Evolutionary conservation across 2,113 vertebrate species (phyloP), one percentile per base, ranked within the genome.

Genomic region (Oriolus oriolus): DNA sequence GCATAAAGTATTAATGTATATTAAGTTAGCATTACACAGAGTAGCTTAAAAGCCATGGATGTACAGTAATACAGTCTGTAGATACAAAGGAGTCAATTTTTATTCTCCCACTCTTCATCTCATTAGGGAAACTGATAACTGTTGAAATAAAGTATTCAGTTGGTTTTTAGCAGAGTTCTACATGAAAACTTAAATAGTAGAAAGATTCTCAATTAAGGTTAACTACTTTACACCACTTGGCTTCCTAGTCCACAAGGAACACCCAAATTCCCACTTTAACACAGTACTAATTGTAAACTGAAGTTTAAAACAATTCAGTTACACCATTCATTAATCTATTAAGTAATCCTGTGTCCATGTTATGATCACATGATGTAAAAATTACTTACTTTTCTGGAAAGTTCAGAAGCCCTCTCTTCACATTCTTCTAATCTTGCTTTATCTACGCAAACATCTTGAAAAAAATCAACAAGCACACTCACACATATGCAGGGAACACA

Each of bases 371-470:
- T 27, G 52, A 84, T 16, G 60, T 56, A 30, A 82, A 78, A 82
- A 53, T 45, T 85, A 98, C 98, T 98, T 97, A 98, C 99, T 98
- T 99, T 99, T 94, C 98, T 98, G 47, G 96, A 97, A 95, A 99
- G 97, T 89, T 99, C 99, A 59, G 98, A 98, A 87, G 98, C 98
- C 93, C 96, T 98, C 94, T 98, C 98, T 97, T 99, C 99, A 96
- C 93, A 99, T 86, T 99, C 99, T 96, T 99, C 99, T 61, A 98
- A 86, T 95, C 98, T 99, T 42, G 98, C 98, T 97, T 99, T 99
- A 91, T 99, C 99, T 73, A 99, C 96, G 96, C 99, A 99, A 95
- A 98, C 94, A 94, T 99, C 99, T 99, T 92, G 37, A 89, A 97
- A 92, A 93, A 98, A 98, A 92, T 24, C 45, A 68, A 92, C 10